Percentiles rank a stretch among this genome's conserved stretches.
phyloP scores from a whole-genome alignment of 1,140 invertebrate genomes.

The Branchinecta lindahli region DNA sequence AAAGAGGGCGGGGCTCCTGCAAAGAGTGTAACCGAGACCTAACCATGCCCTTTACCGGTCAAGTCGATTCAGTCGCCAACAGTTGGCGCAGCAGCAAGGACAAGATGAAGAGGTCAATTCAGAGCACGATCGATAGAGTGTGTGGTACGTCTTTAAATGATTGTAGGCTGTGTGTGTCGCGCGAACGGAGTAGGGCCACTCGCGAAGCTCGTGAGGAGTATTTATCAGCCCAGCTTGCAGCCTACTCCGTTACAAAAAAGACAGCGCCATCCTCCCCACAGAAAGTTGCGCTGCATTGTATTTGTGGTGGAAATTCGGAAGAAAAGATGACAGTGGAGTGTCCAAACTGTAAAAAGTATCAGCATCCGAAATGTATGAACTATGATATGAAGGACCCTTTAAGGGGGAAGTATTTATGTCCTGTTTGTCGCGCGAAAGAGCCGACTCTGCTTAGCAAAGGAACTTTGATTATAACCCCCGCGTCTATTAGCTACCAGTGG shows the following conservation, averaged over 20 bases:
- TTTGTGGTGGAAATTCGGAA: constrained; percentile 30
- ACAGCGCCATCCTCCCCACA: not conserved
- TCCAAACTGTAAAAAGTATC: constrained; percentile 37
- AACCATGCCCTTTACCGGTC: not conserved
- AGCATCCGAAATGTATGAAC: constrained; percentile 45
- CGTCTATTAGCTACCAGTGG: constrained; percentile 53
- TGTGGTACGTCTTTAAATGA: not conserved
- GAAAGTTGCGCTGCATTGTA: constrained; percentile 22
- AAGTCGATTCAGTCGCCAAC: not conserved
- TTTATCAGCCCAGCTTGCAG: not conserved
- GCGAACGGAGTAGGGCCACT: not conserved
- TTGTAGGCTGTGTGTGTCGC: not conserved
- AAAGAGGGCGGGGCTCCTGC: not conserved
- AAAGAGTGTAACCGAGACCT: not conserved
- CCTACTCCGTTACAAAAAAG: not conserved
- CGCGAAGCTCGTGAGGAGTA: constrained; percentile 4
- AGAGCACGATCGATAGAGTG: not conserved
- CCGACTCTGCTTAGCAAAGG: constrained; percentile 39
- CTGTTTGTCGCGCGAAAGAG: constrained; percentile 42
- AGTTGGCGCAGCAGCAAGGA: not conserved
- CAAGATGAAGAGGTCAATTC: not conserved
- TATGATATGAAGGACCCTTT: constrained; percentile 31
- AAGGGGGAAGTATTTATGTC: constrained; percentile 38
- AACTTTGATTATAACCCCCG: constrained; percentile 58
- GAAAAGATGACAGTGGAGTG: constrained; percentile 32